Evolutionary conservation across 2,888 invertebrate genomes (phyloP).

Genomic region (Folsomia candida): DNA sequence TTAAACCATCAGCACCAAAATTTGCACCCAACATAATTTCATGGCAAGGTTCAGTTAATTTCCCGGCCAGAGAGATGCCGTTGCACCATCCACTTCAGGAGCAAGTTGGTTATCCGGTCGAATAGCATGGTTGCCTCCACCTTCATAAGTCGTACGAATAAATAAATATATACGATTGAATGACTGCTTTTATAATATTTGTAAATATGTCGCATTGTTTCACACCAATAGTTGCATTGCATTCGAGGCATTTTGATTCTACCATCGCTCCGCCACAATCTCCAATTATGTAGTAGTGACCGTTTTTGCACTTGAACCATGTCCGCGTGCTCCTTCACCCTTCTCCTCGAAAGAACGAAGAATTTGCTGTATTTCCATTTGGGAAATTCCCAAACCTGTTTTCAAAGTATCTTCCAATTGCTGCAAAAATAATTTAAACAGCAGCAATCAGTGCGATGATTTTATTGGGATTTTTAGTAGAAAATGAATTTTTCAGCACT

Average conservation of each 20-base stretch:
- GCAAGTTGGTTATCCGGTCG: neutral
- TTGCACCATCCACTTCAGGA: neutral
- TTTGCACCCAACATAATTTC: no score
- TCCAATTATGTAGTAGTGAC: neutral
- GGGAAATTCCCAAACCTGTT: slow-evolving; percentile 39
- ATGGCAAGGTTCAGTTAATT: no score
- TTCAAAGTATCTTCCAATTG: slow-evolving; percentile 29
- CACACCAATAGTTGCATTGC: neutral
- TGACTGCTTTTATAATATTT: no score
- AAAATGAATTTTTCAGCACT: neutral
- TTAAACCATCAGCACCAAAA: no score
- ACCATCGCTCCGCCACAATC: neutral
- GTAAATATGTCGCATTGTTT: no score
- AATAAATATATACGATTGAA: no score
- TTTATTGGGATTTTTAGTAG: neutral
- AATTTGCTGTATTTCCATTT: slow-evolving; percentile 31
- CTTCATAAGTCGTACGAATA: no score
- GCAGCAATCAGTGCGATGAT: neutral
- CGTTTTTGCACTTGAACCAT: neutral
- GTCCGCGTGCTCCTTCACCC: no score
- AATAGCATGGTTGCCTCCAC: neutral
- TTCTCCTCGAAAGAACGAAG: slow-evolving; percentile 19
- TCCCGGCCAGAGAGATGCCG: neutral
- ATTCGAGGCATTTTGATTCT: neutral
- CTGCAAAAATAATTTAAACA: slow-evolving; percentile 17